Base-by-base conservation (phyloP, 2,797 vertebrate species). In the Pterois miles region DNA sequence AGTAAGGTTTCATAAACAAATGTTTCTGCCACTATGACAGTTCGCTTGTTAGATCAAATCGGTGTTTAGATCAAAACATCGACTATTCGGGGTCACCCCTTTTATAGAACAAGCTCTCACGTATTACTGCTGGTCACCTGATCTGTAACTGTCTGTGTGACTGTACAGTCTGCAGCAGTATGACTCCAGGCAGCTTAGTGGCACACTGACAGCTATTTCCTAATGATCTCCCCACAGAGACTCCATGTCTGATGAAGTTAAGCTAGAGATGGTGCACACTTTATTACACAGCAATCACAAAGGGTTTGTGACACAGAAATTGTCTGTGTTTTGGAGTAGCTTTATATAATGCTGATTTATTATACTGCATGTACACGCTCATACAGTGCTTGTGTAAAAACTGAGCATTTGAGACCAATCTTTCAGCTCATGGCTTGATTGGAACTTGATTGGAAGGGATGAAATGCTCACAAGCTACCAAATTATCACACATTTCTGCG, bases 161-260 rank as follows among this genome's bases (percentile, higher is more conserved):
- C 66, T 69, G 50, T 66, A 66, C 73, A 81, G 76, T 74, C 56
- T 54, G 87, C 58, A 72, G 74, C 78, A 80, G 71, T 31, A 38
- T 76, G 80, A 88, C 85, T 91, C n/a, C 76, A 83, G 83, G 86
- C 83, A 71, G 71, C 74, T 66, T 78, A 77, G 65, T 73, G 69
- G 76, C 80, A 76, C 14, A 71, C 83, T 84, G 82, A 85, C 86
- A 86, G 83, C 76, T 69, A 63, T 74, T 73, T 80, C 76, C 75
- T 88, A 88, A 90, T 88, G 86, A 90, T 57, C 75, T 80, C 75
- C 79, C 87, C 20, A 67, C 58, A 83, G 83, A 82, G 80, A 79
- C 59, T 57, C 52, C 13, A 23, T 52, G 54, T 80, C 59, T 80
- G 73, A 88, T 6, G 3, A 60, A 79, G 57, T 78, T 59, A 72